Conservation (phyloP, 2,113 vertebrate genomes). For the Pelvicachromis taeniatus region DNA sequence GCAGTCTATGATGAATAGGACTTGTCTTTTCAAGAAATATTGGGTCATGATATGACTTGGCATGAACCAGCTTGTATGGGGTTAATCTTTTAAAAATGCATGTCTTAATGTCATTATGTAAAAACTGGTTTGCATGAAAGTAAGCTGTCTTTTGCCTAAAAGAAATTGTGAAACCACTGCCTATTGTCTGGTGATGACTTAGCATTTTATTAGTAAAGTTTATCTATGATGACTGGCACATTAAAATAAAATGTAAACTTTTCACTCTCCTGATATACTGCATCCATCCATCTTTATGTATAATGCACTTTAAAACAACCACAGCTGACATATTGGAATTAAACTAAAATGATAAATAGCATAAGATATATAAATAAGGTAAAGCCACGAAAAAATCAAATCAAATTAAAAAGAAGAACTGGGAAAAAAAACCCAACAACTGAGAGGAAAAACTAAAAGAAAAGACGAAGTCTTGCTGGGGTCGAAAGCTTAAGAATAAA, state of each 20-base stretch:
- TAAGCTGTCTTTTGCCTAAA: background rate
- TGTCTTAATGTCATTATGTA: background rate
- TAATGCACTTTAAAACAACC: too few relatives aligned
- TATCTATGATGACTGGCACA: background rate
- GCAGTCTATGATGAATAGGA: background rate
- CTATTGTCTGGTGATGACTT: background rate
- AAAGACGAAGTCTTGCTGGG: background rate
- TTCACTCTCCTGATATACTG: background rate
- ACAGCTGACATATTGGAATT: too few relatives aligned
- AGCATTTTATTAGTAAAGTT: background rate
- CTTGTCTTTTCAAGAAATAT: background rate
- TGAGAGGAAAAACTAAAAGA: too few relatives aligned
- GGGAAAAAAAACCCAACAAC: too few relatives aligned
- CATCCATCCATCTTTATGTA: background rate
- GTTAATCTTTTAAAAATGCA: background rate
- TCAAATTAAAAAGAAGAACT: background rate
- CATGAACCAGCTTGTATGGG: background rate
- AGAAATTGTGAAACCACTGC: background rate
- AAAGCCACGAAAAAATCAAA: background rate
- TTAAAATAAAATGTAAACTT: background rate
- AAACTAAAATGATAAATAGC: background rate
- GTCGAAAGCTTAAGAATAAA: background rate
- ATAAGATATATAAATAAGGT: rapidly evolving
- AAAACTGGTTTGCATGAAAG: background rate
- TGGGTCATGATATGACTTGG: background rate